Percentiles rank a stretch among this genome's conserved stretches.
These are phyloP conservation scores for Gavialis gangeticus DNA, from an alignment of 2,113 vertebrate genomes.

Conservation along the genomic window DNA sequence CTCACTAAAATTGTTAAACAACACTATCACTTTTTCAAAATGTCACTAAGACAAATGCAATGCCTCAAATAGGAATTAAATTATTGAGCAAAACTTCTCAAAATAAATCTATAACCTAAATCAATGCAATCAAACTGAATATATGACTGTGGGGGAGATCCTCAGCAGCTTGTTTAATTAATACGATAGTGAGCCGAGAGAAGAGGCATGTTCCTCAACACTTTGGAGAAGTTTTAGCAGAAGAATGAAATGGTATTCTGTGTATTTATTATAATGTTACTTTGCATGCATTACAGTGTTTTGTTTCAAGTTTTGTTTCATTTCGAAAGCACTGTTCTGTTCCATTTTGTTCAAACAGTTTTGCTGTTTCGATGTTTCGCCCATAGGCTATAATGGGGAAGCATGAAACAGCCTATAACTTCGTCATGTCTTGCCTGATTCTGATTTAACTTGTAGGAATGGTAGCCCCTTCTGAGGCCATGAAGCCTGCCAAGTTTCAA, in stretches of 20 bases:
- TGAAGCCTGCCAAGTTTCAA: too few species aligned
- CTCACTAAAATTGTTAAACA: background rate
- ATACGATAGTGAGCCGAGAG: rapidly evolving
- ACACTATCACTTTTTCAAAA: background rate
- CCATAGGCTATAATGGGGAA: too few species aligned
- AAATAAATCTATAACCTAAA: background rate
- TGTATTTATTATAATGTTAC: background rate
- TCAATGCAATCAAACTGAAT: background rate
- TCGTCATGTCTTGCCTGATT: too few species aligned
- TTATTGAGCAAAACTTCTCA: background rate
- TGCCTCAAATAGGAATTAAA: background rate
- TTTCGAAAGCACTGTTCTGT: too few species aligned
- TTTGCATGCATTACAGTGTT: background rate
- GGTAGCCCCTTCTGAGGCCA: too few species aligned
- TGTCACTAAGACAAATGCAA: background rate
- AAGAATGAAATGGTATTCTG: background rate
- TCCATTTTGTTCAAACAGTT: too few species aligned
- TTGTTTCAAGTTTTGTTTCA: too few species aligned
- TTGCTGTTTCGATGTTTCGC: too few species aligned
- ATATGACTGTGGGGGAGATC: background rate
- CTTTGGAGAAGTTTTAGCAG: background rate
- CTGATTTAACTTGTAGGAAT: too few species aligned
- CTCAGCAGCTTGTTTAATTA: background rate
- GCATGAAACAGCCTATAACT: too few species aligned
- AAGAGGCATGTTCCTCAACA: background rate